Percentiles rank a stretch among this genome's conserved stretches.
phyloP scores from a whole-genome alignment of 2,797 vertebrate genomes.

The Aulostomus chinensis region DNA sequence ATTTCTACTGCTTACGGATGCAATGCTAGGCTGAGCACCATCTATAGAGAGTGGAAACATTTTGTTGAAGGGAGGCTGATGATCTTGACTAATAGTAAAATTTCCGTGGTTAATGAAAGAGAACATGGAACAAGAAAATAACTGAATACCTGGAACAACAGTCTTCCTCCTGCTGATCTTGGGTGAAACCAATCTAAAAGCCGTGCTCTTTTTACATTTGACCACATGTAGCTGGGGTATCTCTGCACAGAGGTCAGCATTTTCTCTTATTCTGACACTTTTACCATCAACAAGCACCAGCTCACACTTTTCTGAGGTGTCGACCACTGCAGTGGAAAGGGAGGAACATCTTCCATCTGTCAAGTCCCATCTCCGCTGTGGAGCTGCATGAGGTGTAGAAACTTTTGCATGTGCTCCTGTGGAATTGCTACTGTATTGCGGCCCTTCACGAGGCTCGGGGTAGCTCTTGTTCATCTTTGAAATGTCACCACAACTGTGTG shows the following conservation, averaged over 20 bases:
- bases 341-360: slow-evolving; percentile 63
- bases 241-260: slow-evolving; percentile 46
- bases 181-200: slow-evolving; percentile 80
- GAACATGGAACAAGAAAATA: neutral
- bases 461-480: slow-evolving; percentile 6
- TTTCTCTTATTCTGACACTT: slow-evolving; percentile 60
- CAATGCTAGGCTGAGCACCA: slow-evolving; percentile 22
- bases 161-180: slow-evolving; percentile 73
- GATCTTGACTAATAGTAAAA: neutral
- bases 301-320: slow-evolving; percentile 76
- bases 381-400: neutral
- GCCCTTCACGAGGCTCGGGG: slow-evolving; percentile 19
- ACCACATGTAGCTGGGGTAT: slow-evolving; percentile 79
- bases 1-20: slow-evolving; percentile 14
- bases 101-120: neutral
- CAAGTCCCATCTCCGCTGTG: slow-evolving; percentile 30
- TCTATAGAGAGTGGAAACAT: slow-evolving; percentile 32
- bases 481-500: slow-evolving; percentile 22
- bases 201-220: slow-evolving; percentile 79
- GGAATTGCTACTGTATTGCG: slow-evolving; percentile 15
- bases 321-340: slow-evolving; percentile 73
- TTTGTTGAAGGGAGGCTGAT: slow-evolving; percentile 3
- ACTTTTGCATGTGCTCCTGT: slow-evolving; percentile 7
- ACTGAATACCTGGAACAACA: slow-evolving; percentile 64
- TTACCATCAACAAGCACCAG: slow-evolving; percentile 68